Base-by-base conservation (phyloP, 1,140 invertebrate species). In the Nebria ingens region DNA sequence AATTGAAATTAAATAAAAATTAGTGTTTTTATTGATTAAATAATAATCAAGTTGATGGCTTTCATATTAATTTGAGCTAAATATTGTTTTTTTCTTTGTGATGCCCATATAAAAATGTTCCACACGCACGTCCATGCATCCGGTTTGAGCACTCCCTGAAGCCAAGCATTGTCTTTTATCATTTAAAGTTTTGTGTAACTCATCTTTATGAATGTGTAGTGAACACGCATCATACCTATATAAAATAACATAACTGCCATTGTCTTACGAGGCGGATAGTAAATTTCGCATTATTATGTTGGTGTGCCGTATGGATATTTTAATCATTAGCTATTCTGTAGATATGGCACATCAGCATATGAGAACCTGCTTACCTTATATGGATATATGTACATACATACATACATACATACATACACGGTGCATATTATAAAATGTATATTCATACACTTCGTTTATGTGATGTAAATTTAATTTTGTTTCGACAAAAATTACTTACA, bases 81-180 rank as follows among this genome's bases (percentile, higher is more conserved):
- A 13, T 29, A 29, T 29, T 29, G 25, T 29, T 6, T 29, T 6
- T 6, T 29, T 29, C 25, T 29, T 29, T 4, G 13, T 4, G 13
- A 29, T 6, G 13, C 4, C n/a, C n/a, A 29, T 29, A 29, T 29
- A 29, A n/a, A n/a, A n/a, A n/a, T n/a, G n/a, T n/a, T n/a, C n/a
- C n/a, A n/a, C n/a, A 45, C 6, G 40, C 15, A 17, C 40, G 40
- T 17, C 40, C 4, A 9, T 45, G 40, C 4, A 4, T 34, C 25
- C 25, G 4, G 17, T 45, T 9, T 6, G 17, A 45, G 15, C 40
- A 12, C 40, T 11, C 40, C 40, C 40, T 17, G 15, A 45, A 45
- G 40, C 40, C 6, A 17, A 45, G 40, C 40, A 45, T 45, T 45
- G 40, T 45, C 40, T 45, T 45, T 45, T 45, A 45, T 45, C 40